Conservation (phyloP, 2,888 invertebrate genomes). For the Noctua comes region DNA sequence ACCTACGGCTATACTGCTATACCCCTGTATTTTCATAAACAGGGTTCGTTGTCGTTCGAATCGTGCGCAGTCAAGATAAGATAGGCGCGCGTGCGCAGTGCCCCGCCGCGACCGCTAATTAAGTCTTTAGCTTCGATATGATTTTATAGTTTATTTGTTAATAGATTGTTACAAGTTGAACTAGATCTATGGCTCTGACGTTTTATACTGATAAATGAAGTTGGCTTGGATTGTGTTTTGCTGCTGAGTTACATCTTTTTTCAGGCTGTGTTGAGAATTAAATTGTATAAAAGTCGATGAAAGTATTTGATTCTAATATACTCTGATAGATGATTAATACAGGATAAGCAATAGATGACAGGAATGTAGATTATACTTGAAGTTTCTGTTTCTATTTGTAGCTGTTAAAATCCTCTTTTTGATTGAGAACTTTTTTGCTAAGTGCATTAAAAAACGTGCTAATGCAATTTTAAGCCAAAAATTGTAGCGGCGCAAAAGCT, state of each 20-base stretch:
- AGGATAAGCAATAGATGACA: not conserved
- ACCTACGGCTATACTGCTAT: not conserved
- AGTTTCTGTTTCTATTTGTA: not conserved
- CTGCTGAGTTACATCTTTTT: not conserved
- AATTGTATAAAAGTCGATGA: not conserved
- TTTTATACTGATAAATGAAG: constrained; percentile 54
- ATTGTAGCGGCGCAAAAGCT: not conserved
- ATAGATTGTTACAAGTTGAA: constrained; percentile 73
- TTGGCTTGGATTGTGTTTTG: constrained; percentile 20
- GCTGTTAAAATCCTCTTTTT: not conserved
- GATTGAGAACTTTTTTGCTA: not conserved
- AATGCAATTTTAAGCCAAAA: not conserved
- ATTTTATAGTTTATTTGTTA: constrained; percentile 82
- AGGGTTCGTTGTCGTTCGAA: constrained; percentile 68
- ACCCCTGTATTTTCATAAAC: constrained; percentile 66
- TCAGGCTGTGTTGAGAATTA: not conserved
- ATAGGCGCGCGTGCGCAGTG: constrained; percentile 82
- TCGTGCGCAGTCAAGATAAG: constrained; percentile 83
- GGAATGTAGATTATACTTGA: not conserved
- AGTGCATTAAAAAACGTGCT: not conserved
- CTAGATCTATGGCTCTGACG: constrained; percentile 55
- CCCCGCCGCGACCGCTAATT: constrained; percentile 88
- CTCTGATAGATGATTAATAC: not conserved
- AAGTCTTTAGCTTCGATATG: constrained; percentile 86
- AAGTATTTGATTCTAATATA: not conserved